Conservation (phyloP, 2,888 invertebrate species). For the Malthinus flaveolus region DNA sequence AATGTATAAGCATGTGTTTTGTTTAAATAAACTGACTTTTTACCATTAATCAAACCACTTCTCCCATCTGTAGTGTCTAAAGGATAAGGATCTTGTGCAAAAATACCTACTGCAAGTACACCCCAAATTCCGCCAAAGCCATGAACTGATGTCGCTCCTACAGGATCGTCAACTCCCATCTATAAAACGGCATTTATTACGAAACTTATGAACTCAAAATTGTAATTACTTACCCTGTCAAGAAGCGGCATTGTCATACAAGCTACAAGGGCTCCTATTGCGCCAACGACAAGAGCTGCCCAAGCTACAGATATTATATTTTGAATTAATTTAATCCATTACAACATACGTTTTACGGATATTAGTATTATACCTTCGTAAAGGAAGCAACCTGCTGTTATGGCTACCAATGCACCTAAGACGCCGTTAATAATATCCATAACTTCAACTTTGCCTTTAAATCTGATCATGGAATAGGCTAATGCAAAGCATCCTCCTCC, state of each 20-base stretch:
- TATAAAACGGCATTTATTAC: slow-evolving; percentile 33
- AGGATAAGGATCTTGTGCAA: slow-evolving; percentile 83
- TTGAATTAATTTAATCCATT: not conserved
- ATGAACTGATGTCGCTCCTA: slow-evolving; percentile 88
- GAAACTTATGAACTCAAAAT: not conserved
- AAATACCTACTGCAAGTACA: slow-evolving; percentile 85
- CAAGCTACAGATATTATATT: slow-evolving; percentile 59
- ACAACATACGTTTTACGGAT: not conserved
- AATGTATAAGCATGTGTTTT: not conserved
- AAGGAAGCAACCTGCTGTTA: slow-evolving; percentile 87
- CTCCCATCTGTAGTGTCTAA: slow-evolving; percentile 79
- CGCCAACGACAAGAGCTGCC: slow-evolving; percentile 84
- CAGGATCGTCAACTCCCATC: slow-evolving; percentile 85
- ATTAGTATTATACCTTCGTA: slow-evolving; percentile 58
- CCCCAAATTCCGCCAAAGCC: slow-evolving; percentile 79
- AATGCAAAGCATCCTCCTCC: slow-evolving; percentile 81
- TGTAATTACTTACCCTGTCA: slow-evolving; percentile 58
- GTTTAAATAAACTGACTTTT: not conserved
- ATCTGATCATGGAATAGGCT: slow-evolving; percentile 65
- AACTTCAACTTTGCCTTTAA: slow-evolving; percentile 75
- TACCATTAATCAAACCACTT: slow-evolving; percentile 75
- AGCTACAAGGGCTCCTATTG: slow-evolving; percentile 75
- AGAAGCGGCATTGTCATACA: slow-evolving; percentile 74
- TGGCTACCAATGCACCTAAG: slow-evolving; percentile 82
- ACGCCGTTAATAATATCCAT: slow-evolving; percentile 87